These are phyloP conservation scores for Morpho helenor DNA, from an alignment of 2,888 invertebrate species.

Conservation along the genomic window DNA sequence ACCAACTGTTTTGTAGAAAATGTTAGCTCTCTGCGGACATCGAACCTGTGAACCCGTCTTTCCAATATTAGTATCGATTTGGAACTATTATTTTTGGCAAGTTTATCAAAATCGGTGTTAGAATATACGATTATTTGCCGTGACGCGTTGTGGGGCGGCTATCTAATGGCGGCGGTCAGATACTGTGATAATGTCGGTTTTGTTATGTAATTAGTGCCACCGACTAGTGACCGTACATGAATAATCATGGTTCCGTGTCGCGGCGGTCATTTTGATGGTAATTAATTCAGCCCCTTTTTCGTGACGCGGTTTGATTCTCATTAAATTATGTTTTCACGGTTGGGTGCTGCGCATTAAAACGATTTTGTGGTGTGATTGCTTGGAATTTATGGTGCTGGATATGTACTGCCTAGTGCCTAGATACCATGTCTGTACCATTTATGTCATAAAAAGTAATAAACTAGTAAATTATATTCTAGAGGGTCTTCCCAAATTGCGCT, in stretches of 20 bases:
- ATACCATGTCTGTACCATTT: no score
- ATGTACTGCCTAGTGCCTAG: no score
- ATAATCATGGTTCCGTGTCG: conserved; percentile 9
- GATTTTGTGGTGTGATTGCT: no score
- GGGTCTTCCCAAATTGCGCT: no score
- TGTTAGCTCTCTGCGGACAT: no score
- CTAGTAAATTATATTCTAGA: no score
- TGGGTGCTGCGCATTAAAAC: no score
- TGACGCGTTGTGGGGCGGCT: conserved; percentile 10
- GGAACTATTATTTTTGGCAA: neutral
- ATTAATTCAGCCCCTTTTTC: conserved; percentile 10
- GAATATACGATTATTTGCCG: conserved; percentile 9
- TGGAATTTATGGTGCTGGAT: no score
- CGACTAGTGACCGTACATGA: conserved; percentile 11
- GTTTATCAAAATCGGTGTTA: conserved; percentile 2
- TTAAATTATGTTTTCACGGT: neutral
- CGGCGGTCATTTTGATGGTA: conserved; percentile 7
- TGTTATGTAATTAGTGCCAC: conserved; percentile 14
- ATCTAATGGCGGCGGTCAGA: conserved; percentile 10
- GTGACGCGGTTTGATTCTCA: conserved; percentile 3
- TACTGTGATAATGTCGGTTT: conserved; percentile 19
- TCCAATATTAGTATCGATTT: no score
- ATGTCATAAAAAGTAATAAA: no score
- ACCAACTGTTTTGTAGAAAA: no score
- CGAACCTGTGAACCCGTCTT: no score